phyloP scores from a whole-genome alignment of 2,113 vertebrate genomes.

The Eleginops maclovinus region DNA sequence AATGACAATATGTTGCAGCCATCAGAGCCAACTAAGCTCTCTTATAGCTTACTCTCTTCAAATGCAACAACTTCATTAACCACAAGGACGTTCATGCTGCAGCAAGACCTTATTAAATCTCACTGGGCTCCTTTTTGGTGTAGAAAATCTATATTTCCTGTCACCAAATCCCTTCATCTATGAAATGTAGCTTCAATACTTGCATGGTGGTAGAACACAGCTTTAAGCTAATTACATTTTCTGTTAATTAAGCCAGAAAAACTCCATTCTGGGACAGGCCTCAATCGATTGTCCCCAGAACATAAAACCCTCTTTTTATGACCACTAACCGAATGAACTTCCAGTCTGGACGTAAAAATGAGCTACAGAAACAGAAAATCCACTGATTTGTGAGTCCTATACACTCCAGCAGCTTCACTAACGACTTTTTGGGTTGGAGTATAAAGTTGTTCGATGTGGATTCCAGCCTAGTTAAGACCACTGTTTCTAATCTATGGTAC shows the following conservation, averaged over 20 bases:
- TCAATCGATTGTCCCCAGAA: constrained; percentile 14
- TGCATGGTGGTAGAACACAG: not conserved
- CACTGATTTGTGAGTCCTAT: constrained; percentile 9
- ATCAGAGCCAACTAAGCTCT: not conserved
- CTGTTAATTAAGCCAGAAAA: constrained; percentile 31
- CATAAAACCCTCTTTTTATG: constrained; percentile 33
- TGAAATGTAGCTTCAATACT: constrained; percentile 19
- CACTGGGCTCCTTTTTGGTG: not conserved
- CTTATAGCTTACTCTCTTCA: not conserved
- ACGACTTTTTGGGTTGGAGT: not conserved
- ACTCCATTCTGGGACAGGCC: constrained; percentile 9
- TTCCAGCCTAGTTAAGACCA: constrained; percentile 26
- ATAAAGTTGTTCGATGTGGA: constrained; percentile 2
- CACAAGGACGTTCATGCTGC: constrained; percentile 16
- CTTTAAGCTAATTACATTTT: not conserved
- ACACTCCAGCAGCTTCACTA: constrained; percentile 1
- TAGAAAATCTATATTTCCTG: constrained; percentile 39
- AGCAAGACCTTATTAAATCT: constrained; percentile 19
- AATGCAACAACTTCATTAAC: constrained; percentile 15
- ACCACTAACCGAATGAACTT: constrained; percentile 8
- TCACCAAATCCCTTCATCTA: not conserved
- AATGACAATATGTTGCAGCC: not conserved
- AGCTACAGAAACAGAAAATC: constrained; percentile 6
- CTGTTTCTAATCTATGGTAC: constrained; percentile 36
- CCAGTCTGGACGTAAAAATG: constrained; percentile 5